Conservation (phyloP, 2,113 vertebrate species). For the Hippocampus comes region DNA sequence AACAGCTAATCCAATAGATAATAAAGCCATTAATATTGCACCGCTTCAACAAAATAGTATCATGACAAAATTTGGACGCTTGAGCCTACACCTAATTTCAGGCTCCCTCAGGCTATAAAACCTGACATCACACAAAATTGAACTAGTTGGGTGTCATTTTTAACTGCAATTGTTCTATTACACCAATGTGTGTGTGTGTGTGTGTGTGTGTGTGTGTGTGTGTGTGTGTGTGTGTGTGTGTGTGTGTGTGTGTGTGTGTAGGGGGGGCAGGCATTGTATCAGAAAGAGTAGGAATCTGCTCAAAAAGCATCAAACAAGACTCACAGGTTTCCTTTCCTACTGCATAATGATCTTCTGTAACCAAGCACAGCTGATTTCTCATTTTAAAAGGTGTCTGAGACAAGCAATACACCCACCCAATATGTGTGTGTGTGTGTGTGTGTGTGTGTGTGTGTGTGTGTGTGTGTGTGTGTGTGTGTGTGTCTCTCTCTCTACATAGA, state of each 20-base stretch:
- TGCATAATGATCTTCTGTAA: neutral
- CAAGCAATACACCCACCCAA: no score
- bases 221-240: no score
- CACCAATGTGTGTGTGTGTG: neutral
- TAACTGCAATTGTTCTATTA: neutral
- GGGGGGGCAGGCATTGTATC: neutral
- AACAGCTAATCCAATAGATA: constrained; percentile 5
- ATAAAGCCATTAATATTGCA: neutral
- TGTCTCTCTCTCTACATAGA: no score
- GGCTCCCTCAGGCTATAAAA: neutral
- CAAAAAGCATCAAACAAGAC: neutral
- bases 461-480: no score
- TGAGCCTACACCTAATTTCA: neutral
- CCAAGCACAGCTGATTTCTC: no score
- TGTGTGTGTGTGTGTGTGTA: no score
- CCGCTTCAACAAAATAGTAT: neutral
- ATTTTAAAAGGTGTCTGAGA: no score
- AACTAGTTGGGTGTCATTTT: neutral
- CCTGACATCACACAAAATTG: neutral
- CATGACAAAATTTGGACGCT: neutral
- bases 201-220: no score
- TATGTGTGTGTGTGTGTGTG: no score
- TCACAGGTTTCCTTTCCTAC: neutral
- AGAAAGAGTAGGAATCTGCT: neutral
- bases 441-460: no score